Evolutionary conservation across 2,113 vertebrate genomes (phyloP), one percentile per base, ranked within the genome.

Genomic region (Nesoenas mayeri): DNA sequence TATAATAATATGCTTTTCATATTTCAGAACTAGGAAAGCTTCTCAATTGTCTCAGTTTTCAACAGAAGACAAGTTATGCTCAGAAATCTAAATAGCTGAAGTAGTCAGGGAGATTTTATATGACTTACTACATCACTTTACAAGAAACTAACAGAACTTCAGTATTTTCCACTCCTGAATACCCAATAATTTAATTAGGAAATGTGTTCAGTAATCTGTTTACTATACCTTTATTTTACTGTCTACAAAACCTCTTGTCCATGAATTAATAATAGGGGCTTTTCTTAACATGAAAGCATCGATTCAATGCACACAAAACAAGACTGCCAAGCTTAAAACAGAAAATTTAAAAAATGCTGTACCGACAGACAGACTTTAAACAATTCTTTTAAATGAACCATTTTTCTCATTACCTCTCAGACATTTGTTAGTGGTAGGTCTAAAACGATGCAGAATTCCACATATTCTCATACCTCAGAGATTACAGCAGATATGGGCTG

Each of bases 401-500:
- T 79, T 85, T 86, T 91, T 72, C 73, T 78, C 17, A 71, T n/a
- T 58, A 72, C 24, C 42, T 75, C 80, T 81, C 47, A 74, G 57
- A 85, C 12, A 58, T 66, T 79, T 79, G 19, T 66, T 58, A 93
- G 58, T 47, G n/a, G 29, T 29, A 61, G n/a, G 6, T 85, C 62
- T 85, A 48, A 88, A 74, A 3, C 2, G 34, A 83, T 38, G 34
- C 53, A 81, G 14, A 70, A 34, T 88, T 42, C n/a, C 67, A 80
- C 42, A 58, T n/a, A 10, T 14, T 91, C 74, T 82, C 97, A 64
- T 97, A 99, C 99, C 99, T 99, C 98, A 60, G 93, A 95, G 72
- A 99, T 97, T 21, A 99, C 97, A 72, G 97, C 96, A 93, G 96
- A 95, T 95, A 99, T 99, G 28, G 99, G 99, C 95, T 98, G 98